These are phyloP conservation scores for Marmota monax DNA, from an alignment of 2,113 vertebrate genomes.

Conservation along the genomic window DNA sequence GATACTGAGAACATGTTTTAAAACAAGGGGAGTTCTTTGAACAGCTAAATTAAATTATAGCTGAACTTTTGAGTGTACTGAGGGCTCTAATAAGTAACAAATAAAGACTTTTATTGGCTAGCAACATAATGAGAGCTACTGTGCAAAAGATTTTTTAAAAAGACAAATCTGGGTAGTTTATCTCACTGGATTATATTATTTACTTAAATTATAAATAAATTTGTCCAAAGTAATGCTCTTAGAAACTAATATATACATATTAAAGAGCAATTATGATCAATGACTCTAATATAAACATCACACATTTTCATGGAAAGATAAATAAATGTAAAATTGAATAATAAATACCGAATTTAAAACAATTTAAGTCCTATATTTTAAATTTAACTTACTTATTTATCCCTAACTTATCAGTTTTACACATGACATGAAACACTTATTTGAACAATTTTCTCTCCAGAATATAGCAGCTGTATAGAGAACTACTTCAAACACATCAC, in stretches of 20 bases:
- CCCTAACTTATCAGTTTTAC: constrained; percentile 45
- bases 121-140: constrained; percentile 83
- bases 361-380: constrained; percentile 73
- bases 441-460: constrained; percentile 57
- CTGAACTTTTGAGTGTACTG: constrained; percentile 86
- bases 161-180: constrained; percentile 83
- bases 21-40: constrained; percentile 86
- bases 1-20: constrained; percentile 81
- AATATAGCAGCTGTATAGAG: background rate
- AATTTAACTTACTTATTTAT: constrained; percentile 72
- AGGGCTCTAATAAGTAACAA: constrained; percentile 87
- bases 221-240: constrained; percentile 78
- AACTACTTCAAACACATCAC: constrained; percentile 56
- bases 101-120: constrained; percentile 86
- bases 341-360: constrained; percentile 75
- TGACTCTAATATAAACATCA: constrained; percentile 50
- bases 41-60: constrained; percentile 87
- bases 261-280: constrained; percentile 81
- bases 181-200: constrained; percentile 84
- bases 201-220: constrained; percentile 85
- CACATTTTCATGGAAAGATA: constrained; percentile 74
- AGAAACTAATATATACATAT: constrained; percentile 82
- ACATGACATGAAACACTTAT: constrained; percentile 60
- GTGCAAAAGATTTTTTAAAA: constrained; percentile 79
- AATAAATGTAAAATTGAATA: constrained; percentile 80